A percentile compares a stretch with the other conserved stretches of the same genome.
phyloP scores from a whole-genome alignment of 2,113 vertebrate genomes.

The Pholis gunnellus region DNA sequence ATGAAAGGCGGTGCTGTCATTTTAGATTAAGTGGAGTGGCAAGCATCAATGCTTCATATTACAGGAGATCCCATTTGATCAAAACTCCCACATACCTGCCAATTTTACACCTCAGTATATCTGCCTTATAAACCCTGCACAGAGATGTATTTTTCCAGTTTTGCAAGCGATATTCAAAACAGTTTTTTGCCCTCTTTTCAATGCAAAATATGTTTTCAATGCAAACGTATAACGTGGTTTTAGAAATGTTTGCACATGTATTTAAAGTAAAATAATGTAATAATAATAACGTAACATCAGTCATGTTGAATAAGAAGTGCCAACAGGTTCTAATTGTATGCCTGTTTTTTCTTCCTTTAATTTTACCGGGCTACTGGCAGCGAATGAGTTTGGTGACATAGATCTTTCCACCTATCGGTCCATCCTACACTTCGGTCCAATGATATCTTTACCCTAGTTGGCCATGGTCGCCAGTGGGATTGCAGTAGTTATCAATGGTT shows the following conservation, averaged over 20 bases:
- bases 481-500: not conserved
- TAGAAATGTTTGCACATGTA: not conserved
- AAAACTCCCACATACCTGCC: conserved; percentile 53
- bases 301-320: not conserved
- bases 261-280: not conserved
- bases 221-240: not conserved
- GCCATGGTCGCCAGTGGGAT: not conserved
- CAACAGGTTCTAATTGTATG: not conserved
- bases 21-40: conserved; percentile 62
- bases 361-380: not conserved
- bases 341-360: too few species aligned
- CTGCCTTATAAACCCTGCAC: conserved; percentile 23
- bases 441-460: not conserved
- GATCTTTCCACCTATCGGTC: not conserved
- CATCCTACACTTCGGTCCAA: not conserved
- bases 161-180: not conserved
- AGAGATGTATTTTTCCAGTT: not conserved
- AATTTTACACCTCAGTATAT: conserved; percentile 46
- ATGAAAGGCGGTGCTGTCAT: conserved; percentile 60
- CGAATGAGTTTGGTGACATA: not conserved
- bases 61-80: conserved; percentile 61
- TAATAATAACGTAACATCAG: not conserved
- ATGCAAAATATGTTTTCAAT: not conserved
- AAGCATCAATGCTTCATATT: conserved; percentile 58
- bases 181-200: not conserved